A percentile compares a stretch with the other conserved stretches of the same genome.
Conservation (phyloP, 2,888 invertebrate genomes). For the Diadegma fenestrale region DNA sequence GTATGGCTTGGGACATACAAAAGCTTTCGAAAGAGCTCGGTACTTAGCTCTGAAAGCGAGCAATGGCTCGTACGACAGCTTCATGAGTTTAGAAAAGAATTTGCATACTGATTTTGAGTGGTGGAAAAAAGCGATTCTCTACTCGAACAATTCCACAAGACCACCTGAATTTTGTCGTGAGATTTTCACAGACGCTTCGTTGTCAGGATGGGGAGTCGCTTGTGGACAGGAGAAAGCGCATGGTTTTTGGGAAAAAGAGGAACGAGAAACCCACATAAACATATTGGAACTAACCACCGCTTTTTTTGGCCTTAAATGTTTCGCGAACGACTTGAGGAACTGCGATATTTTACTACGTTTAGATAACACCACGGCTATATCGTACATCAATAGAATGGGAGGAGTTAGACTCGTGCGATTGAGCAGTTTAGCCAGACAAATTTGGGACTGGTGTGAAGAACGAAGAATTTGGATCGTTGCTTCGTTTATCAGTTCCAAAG, state of each 20-base stretch:
- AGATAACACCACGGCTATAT: conserved; percentile 66
- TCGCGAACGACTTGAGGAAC: conserved; percentile 43
- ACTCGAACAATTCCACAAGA: not conserved
- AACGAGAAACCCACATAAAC: conserved; percentile 49
- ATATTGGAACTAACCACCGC: conserved; percentile 60
- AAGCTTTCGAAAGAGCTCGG: conserved; percentile 31
- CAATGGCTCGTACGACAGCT: not conserved
- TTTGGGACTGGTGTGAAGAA: too few species aligned
- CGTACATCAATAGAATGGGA: too few species aligned
- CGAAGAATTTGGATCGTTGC: conserved; percentile 48
- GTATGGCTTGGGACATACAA: conserved; percentile 33
- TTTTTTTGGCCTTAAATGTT: conserved; percentile 66
- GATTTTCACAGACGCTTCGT: conserved; percentile 6
- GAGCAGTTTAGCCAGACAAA: too few species aligned
- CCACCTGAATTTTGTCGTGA: not conserved
- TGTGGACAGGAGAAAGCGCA: conserved; percentile 29
- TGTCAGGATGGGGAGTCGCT: conserved; percentile 15
- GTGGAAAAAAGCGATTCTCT: conserved; percentile 7
- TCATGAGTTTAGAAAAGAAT: not conserved
- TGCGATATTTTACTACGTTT: conserved; percentile 61
- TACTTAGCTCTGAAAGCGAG: conserved; percentile 28
- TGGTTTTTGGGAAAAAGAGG: too few species aligned
- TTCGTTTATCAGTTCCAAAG: too few species aligned
- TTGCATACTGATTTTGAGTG: not conserved
- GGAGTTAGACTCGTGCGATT: too few species aligned